Conservation (phyloP, 2,888 invertebrate genomes). For the Melanargia galathea region DNA sequence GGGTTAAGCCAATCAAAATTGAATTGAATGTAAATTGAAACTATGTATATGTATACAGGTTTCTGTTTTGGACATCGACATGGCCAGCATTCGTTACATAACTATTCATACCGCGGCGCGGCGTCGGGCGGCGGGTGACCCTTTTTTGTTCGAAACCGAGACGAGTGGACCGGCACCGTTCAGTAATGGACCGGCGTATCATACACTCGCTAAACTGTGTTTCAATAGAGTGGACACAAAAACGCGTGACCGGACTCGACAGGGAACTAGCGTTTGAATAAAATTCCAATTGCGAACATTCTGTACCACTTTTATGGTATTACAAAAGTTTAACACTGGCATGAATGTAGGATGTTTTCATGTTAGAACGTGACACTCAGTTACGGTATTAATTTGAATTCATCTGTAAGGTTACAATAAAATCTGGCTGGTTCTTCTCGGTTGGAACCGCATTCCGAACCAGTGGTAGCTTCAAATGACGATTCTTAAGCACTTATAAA, state of each 20-base stretch:
- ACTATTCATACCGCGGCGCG: constrained; percentile 24
- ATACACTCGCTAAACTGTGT: constrained; percentile 18
- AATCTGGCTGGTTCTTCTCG: no score
- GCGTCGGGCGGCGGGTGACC: constrained; percentile 17
- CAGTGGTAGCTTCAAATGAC: no score
- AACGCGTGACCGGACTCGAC: constrained; percentile 4
- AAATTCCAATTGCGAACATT: neutral
- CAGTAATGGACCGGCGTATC: constrained; percentile 18
- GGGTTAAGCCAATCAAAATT: neutral
- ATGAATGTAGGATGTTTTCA: no score
- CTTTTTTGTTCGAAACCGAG: constrained; percentile 32
- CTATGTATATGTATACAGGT: neutral
- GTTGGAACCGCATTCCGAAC: no score
- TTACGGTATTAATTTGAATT: no score
- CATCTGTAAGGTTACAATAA: no score
- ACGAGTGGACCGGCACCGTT: constrained; percentile 29
- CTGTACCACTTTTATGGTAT: neutral
- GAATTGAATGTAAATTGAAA: constrained; percentile 9
- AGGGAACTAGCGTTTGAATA: constrained; percentile 3
- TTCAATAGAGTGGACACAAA: constrained; percentile 23
- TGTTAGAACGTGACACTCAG: no score
- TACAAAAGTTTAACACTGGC: no score
- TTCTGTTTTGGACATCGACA: constrained; percentile 1
- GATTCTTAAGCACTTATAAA: no score
- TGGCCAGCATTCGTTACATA: constrained; percentile 26